Base-by-base conservation (phyloP, 2,113 vertebrate species). In the Stercorarius parasiticus region DNA sequence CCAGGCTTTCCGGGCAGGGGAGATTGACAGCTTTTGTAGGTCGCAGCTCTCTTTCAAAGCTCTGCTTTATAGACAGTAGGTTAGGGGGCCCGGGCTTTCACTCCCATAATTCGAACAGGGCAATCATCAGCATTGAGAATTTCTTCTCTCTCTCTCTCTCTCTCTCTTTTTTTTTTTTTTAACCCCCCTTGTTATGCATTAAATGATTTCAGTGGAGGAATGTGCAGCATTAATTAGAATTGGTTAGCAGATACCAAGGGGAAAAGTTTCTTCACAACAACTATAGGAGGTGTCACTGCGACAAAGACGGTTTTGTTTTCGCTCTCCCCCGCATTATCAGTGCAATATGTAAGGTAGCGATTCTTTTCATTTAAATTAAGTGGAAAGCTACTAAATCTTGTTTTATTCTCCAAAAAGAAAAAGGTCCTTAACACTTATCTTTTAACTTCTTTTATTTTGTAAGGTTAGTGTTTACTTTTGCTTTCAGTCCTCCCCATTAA, bases 11-110 rank as follows among this genome's bases (percentile, higher is more conserved):
- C 98, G 98, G 98, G 99, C 99, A 98, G 96, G 79, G 97, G 97
- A 99, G 99, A 99, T 99, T 99, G 99, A 99, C 99, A 99, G 99
- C 99, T 99, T 99, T 99, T 99, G 99, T 99, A 98, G 99, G 98
- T 97, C 96, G 97, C 98, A 97, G 98, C 98, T 98, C 98, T 88
- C 98, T 99, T 98, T 99, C 98, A 99, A 99, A 99, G 98, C 98
- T 98, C 98, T 98, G 98, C 98, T 99, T 99, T 99, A 99, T 98
- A 99, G 99, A 99, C 99, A 98, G 99, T 98, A 98, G 99, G 98
- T 99, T 98, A 98, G 99, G 98, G 98, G 98, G 98, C 97, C 97
- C 65, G 91, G 97, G 98, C 98, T 98, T 98, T 98, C 98, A 98
- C 97, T 98, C 97, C 98, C 98, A 98, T 98, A 98, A 98, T 98